phyloP scores from a whole-genome alignment of 30 jellyfish, hydroid and myxozoan species.

The Turritopsis dohrnii region DNA sequence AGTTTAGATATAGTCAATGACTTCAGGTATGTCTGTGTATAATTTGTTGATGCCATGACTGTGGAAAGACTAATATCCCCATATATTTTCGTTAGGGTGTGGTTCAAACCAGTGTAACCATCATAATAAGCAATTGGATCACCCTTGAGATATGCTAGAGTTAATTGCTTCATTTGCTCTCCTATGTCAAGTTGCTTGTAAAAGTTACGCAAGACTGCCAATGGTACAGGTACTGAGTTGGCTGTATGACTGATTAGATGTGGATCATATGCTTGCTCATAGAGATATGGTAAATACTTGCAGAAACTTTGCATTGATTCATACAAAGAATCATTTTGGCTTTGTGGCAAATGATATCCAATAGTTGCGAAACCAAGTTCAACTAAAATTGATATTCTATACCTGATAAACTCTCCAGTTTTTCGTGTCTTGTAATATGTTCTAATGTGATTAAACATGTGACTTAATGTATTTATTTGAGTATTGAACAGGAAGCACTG shows the following conservation, averaged over 20 bases:
- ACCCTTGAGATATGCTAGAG: neutral
- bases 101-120: neutral
- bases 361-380: neutral
- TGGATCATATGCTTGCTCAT: slow-evolving; percentile 1
- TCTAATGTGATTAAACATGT: neutral
- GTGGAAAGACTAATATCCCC: neutral
- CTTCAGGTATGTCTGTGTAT: neutral
- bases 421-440: neutral
- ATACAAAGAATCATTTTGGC: neutral
- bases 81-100: neutral
- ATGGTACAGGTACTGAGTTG: neutral
- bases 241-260: neutral
- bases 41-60: neutral
- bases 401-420: neutral
- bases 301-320: neutral
- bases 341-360: neutral
- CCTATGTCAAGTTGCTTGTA: neutral
- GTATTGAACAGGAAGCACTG: neutral
- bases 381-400: neutral
- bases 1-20: neutral
- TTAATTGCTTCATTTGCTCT: neutral
- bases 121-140: neutral
- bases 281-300: neutral
- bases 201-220: neutral
- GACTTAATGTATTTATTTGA: neutral